A percentile compares a stretch with the other conserved stretches of the same genome.
These are phyloP conservation scores for Pseudopipra pipra DNA, from an alignment of 2,113 vertebrate species.

Conservation along the genomic window DNA sequence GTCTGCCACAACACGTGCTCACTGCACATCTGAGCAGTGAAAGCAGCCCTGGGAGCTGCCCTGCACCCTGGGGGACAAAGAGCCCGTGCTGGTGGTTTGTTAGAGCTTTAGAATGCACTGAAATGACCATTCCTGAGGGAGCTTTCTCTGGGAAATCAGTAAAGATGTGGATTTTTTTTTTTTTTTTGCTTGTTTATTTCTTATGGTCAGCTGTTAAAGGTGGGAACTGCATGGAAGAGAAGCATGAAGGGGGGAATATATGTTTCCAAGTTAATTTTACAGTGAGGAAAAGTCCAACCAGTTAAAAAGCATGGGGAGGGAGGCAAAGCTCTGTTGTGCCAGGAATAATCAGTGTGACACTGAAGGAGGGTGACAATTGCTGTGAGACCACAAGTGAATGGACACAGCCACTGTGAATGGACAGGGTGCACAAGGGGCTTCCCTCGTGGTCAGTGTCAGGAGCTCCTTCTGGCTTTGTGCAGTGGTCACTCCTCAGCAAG, in stretches of 20 bases:
- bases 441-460: not conserved
- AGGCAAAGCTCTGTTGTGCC: not conserved
- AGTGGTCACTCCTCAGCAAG: not conserved
- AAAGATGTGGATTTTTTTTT: not conserved
- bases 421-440: not conserved
- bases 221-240: not conserved
- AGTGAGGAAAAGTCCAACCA: not conserved
- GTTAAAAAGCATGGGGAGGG: not conserved
- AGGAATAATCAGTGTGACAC: not conserved
- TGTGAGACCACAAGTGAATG: not conserved
- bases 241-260: not conserved
- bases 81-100: not conserved
- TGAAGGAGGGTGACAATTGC: not conserved
- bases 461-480: not conserved
- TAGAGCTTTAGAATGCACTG: not conserved
- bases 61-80: not conserved
- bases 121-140: not conserved
- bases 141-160: not conserved
- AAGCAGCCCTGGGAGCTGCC: not conserved
- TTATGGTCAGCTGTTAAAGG: not conserved
- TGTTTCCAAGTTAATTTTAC: not conserved
- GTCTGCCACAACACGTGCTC: not conserved
- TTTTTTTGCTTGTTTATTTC: not conserved
- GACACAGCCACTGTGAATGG: not conserved
- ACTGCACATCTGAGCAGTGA: rapidly evolving